A percentile compares a stretch with the other conserved stretches of the same genome.
These are phyloP conservation scores for Ryuthela nishihirai DNA, from an alignment of 2,888 invertebrate genomes.

Conservation along the genomic window DNA sequence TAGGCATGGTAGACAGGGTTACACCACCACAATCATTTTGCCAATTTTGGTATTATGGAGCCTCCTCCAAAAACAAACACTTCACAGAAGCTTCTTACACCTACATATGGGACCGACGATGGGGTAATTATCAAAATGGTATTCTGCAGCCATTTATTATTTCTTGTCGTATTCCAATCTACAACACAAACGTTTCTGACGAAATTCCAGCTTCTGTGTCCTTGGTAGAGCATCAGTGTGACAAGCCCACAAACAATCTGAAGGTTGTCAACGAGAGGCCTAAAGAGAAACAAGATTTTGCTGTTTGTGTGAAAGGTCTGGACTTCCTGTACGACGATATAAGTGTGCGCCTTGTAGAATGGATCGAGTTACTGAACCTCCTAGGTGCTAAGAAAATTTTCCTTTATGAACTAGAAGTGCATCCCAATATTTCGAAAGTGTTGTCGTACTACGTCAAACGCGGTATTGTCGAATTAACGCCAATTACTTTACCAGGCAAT, in stretches of 20 bases:
- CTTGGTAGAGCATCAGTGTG: slow-evolving; percentile 76
- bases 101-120: slow-evolving; percentile 89
- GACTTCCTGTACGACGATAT: slow-evolving; percentile 89
- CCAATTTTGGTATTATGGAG: slow-evolving; percentile 54
- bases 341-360: slow-evolving; percentile 83
- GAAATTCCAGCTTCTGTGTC: slow-evolving; percentile 64
- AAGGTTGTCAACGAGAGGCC: slow-evolving; percentile 76
- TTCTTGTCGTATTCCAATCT: slow-evolving; percentile 73
- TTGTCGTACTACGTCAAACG: slow-evolving; percentile 57
- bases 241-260: slow-evolving; percentile 74
- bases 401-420: slow-evolving; percentile 76
- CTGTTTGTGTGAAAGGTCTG: slow-evolving; percentile 89
- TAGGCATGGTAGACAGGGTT: slow-evolving; percentile 85
- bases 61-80: neutral
- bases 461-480: slow-evolving; percentile 56
- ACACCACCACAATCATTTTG: slow-evolving; percentile 65
- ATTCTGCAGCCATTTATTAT: slow-evolving; percentile 87
- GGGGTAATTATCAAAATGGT: slow-evolving; percentile 89
- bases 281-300: slow-evolving; percentile 64
- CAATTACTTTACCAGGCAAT: slow-evolving; percentile 58
- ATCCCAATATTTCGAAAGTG: slow-evolving; percentile 82
- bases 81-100: slow-evolving; percentile 85
- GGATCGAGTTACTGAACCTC: slow-evolving; percentile 82
- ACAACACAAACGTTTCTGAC: neutral
- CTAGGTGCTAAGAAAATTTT: slow-evolving; percentile 88